Evolutionary conservation across 2,888 invertebrate genomes (phyloP), one percentile per base, ranked within the genome.

Genomic region (Arge pagana): DNA sequence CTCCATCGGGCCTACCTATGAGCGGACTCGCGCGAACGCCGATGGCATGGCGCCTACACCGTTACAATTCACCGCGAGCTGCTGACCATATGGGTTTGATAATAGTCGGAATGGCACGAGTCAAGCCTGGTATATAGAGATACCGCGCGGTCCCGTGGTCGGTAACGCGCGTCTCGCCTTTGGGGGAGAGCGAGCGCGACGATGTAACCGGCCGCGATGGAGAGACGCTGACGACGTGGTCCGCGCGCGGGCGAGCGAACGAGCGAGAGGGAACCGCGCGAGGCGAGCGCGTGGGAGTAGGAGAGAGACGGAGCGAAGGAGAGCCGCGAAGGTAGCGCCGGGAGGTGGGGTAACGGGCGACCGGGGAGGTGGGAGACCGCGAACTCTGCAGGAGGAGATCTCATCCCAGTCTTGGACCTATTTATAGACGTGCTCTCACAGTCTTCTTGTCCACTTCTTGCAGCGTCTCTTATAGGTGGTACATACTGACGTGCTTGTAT

Each of bases 401-500:
- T 71, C 72, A 68, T 73, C 72, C 71, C 68, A 68, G 67, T 70
- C 68, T 64, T 53, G 66, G 71, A 63, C 63, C 73, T 72, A 73
- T 72, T 73, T 72, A 72, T 73, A 73, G 71, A 73, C 70, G 65
- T 73, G 73, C 71, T 72, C 73, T 73, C 73, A 73, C 71, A 72
- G 71, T 67, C 70, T 71, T 71, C 68, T 68, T 68, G 67, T 71
- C 66, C 67, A 66, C 70, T 67, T 68, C 68, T 67, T 63, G 67
- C 66, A 64, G 67, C 66, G 67, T 68, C 66, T 69, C 65, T 64
- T 64, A 61, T 63, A 55, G 40, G 43, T 49, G 40, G 28, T 18
- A 50, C 36, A 23, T 45, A 56, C 33, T 23, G 45, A n/a, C n/a
- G n/a, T n/a, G n/a, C n/a, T n/a, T n/a, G n/a, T n/a, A n/a, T n/a